These are phyloP conservation scores for Lasioglossum leucozonium DNA, from an alignment of 2,888 invertebrate species.

Conservation along the genomic window DNA sequence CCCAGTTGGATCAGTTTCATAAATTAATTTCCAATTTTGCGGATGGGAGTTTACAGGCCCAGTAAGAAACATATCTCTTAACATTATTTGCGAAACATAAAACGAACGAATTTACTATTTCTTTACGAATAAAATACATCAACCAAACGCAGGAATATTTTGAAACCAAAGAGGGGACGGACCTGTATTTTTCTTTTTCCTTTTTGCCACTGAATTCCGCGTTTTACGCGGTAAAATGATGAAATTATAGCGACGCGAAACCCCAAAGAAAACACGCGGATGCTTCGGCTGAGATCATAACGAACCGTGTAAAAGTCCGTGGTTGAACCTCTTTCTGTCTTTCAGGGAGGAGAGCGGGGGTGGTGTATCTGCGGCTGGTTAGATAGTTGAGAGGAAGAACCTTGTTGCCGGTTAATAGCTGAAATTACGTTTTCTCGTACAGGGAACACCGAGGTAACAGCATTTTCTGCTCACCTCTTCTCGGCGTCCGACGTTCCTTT, in stretches of 20 bases:
- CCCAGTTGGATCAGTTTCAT: neutral
- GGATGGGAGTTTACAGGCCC: too few species aligned
- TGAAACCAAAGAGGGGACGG: slow-evolving; percentile 2
- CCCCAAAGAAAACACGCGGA: slow-evolving; percentile 48
- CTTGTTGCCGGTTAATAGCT: slow-evolving; percentile 68
- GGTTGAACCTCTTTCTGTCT: slow-evolving; percentile 58
- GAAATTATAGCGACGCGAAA: slow-evolving; percentile 37
- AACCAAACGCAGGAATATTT: neutral
- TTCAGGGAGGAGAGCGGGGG: slow-evolving; percentile 3
- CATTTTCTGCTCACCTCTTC: slow-evolving; percentile 50
- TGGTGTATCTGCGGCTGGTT: slow-evolving; percentile 55
- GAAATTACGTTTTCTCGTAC: slow-evolving; percentile 71
- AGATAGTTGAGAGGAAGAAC: slow-evolving; percentile 60
- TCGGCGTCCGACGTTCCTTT: neutral
- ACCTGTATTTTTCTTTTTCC: too few species aligned
- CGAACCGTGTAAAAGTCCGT: slow-evolving; percentile 54
- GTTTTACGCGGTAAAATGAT: slow-evolving; percentile 41
- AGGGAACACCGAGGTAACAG: slow-evolving; percentile 59
- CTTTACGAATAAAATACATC: neutral
- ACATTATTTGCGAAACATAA: neutral
- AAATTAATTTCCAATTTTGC: too few species aligned
- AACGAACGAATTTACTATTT: neutral
- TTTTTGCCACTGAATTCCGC: slow-evolving; percentile 21
- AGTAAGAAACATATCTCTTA: too few species aligned
- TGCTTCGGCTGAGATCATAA: slow-evolving; percentile 54